phyloP scores from a whole-genome alignment of 2,797 vertebrate genomes.

The Sebastes vulpes region DNA sequence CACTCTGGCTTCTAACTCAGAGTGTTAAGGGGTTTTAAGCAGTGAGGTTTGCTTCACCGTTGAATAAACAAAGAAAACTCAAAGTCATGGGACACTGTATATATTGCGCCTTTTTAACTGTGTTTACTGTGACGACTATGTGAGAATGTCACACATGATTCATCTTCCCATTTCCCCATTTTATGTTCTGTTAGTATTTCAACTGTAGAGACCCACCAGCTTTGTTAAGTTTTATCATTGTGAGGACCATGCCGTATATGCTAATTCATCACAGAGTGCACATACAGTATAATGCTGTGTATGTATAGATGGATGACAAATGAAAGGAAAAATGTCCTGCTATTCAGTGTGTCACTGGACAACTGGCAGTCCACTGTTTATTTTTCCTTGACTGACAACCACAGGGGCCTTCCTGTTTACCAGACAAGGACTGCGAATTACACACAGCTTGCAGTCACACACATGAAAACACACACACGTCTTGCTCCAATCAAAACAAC shows the following conservation, averaged over 20 bases:
- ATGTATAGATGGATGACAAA: background rate
- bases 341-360: conserved; percentile 41
- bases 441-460: background rate
- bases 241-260: background rate
- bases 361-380: conserved; percentile 66
- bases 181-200: background rate
- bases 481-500: conserved; percentile 21
- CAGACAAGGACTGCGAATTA: conserved; percentile 8
- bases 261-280: background rate
- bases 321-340: background rate
- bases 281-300: background rate
- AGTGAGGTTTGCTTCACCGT: background rate
- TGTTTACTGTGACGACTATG: background rate
- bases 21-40: background rate
- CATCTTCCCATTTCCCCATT: conserved; percentile 11
- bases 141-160: background rate
- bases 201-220: background rate
- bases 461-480: background rate
- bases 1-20: too few species aligned
- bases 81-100: background rate
- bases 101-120: background rate
- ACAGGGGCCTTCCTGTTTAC: conserved; percentile 45
- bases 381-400: conserved; percentile 4
- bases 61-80: background rate
- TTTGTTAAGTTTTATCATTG: background rate